phyloP scores from a whole-genome alignment of 2,888 invertebrate genomes.

The Caenorhabditis panamensis region DNA sequence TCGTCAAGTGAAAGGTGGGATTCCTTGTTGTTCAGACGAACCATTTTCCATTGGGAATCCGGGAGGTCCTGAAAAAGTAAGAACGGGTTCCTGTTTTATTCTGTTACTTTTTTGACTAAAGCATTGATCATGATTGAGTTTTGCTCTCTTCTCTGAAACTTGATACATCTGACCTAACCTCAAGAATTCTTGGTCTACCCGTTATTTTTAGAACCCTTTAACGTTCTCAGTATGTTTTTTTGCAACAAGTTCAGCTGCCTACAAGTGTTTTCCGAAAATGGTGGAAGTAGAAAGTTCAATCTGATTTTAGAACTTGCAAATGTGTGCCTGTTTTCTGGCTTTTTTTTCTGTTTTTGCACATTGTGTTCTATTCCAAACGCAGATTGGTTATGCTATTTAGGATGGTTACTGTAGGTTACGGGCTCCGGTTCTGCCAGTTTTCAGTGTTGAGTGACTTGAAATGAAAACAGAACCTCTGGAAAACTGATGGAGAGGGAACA shows the following conservation, averaged over 20 bases:
- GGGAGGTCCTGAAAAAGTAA: conserved; percentile 58
- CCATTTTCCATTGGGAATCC: conserved; percentile 73
- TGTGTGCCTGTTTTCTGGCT: not conserved
- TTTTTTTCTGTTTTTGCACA: not conserved
- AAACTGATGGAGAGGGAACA: too few relatives aligned
- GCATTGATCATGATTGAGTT: too few relatives aligned
- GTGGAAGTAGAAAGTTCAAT: not conserved
- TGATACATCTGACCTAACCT: not conserved
- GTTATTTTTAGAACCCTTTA: too few relatives aligned
- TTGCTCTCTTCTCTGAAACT: not conserved
- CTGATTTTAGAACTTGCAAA: conserved; percentile 2
- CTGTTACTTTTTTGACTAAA: too few relatives aligned
- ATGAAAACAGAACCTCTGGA: not conserved
- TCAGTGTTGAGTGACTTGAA: too few relatives aligned
- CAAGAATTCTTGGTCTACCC: not conserved
- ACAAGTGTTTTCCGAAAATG: not conserved
- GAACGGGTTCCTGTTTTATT: too few relatives aligned
- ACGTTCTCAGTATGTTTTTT: too few relatives aligned
- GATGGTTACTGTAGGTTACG: too few relatives aligned
- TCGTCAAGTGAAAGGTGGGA: conserved; percentile 70
- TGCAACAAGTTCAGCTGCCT: not conserved
- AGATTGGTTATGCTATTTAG: too few relatives aligned
- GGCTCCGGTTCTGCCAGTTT: too few relatives aligned
- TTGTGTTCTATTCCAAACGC: too few relatives aligned
- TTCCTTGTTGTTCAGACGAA: conserved; percentile 70